A percentile compares a stretch with the other conserved stretches of the same genome.
phyloP scores from a whole-genome alignment of 2,797 vertebrate species.

The Heliangelus exortis region DNA sequence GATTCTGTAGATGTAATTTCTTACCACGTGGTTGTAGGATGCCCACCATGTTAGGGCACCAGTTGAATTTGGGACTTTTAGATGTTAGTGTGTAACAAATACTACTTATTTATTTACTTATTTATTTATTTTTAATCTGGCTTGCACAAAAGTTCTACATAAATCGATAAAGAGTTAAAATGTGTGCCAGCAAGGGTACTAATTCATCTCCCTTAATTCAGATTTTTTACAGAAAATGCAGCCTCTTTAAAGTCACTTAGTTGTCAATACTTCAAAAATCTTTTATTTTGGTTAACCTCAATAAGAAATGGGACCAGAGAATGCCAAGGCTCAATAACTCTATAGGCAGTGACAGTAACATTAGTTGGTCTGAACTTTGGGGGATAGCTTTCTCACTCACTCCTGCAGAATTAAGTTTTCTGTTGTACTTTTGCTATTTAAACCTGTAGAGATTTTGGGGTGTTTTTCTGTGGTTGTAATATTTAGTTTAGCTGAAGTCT shows the following conservation, averaged over 20 bases:
- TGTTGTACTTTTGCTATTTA: background rate
- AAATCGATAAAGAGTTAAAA: background rate
- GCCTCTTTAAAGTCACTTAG: background rate
- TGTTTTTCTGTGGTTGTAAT: background rate
- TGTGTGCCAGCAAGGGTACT: background rate
- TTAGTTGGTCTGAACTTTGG: background rate
- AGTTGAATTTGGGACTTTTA: rapidly evolving
- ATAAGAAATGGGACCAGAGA: background rate
- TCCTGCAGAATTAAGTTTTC: background rate
- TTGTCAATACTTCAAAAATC: background rate
- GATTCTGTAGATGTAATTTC: background rate
- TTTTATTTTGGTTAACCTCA: background rate
- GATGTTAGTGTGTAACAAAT: background rate
- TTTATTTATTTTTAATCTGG: too few species aligned
- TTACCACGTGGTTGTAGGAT: background rate
- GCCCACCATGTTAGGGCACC: background rate
- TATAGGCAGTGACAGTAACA: background rate
- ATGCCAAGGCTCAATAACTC: background rate
- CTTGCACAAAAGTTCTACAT: background rate
- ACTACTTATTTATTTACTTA: too few species aligned
- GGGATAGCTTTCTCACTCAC: background rate
- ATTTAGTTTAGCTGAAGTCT: background rate
- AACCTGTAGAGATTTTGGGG: background rate
- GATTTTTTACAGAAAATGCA: background rate
- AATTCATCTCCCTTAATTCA: background rate